A percentile compares a stretch with the other conserved stretches of the same genome.
These are phyloP conservation scores for Sitta europaea DNA, from an alignment of 2,113 vertebrate genomes.

Conservation along the genomic window DNA sequence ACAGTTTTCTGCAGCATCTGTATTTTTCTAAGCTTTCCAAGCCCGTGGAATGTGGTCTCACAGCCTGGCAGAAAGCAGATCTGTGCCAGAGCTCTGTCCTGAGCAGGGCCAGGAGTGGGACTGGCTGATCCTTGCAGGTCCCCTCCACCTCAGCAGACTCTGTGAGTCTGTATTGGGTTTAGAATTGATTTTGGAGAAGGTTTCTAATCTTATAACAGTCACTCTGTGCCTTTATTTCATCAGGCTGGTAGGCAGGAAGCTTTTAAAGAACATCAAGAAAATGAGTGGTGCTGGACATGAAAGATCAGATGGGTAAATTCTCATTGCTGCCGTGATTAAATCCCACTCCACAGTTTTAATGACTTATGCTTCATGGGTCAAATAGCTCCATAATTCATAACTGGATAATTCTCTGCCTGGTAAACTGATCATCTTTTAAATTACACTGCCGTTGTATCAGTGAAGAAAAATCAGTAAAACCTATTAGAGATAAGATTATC, in stretches of 20 bases:
- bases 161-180: background rate
- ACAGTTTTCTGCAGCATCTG: background rate
- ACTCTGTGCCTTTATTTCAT: background rate
- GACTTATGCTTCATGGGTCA: slow-evolving; percentile 4
- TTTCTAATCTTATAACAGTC: background rate
- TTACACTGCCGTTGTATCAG: background rate
- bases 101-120: background rate
- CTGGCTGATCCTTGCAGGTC: background rate
- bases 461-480: slow-evolving; percentile 2
- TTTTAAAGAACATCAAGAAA: slow-evolving; percentile 16
- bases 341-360: background rate
- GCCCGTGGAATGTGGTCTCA: background rate
- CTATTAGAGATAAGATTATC: slow-evolving; percentile 3
- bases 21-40: background rate
- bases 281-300: background rate
- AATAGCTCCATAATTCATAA: background rate
- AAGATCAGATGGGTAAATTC: slow-evolving; percentile 18
- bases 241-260: background rate
- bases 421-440: slow-evolving; percentile 20
- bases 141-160: background rate
- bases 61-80: background rate
- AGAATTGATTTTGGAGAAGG: background rate
- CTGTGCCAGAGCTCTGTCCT: background rate
- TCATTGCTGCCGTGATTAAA: slow-evolving; percentile 20
- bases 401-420: background rate